These are phyloP conservation scores for Hecatera dysodea DNA, from an alignment of 2,888 invertebrate genomes.

Conservation along the genomic window DNA sequence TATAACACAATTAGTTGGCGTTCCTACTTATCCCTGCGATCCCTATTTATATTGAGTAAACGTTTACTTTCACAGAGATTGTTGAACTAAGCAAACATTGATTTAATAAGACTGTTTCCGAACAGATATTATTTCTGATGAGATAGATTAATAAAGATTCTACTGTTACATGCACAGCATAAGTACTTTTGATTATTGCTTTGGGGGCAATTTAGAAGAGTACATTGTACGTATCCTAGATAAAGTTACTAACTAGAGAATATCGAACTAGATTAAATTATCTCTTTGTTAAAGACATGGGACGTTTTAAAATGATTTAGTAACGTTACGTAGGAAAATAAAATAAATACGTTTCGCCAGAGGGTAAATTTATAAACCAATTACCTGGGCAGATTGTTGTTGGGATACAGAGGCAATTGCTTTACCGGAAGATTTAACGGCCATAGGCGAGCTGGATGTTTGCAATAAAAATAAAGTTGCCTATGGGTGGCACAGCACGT, in stretches of 20 bases:
- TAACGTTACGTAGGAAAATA: background rate
- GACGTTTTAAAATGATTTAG: background rate
- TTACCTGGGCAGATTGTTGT: constrained; percentile 37
- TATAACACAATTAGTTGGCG: constrained; percentile 25
- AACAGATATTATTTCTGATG: constrained; percentile 9
- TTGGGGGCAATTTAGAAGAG: background rate
- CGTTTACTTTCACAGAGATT: constrained; percentile 38
- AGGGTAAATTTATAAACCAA: constrained; percentile 18
- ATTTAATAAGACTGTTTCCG: constrained; percentile 11
- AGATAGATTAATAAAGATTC: background rate
- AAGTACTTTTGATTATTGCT: background rate
- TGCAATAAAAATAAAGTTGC: constrained; percentile 35
- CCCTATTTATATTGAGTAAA: constrained; percentile 28
- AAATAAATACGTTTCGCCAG: constrained; percentile 17
- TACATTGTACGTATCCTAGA: background rate
- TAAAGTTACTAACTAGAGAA: background rate
- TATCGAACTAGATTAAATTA: background rate
- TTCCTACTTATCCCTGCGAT: constrained; percentile 15
- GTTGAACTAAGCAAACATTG: constrained; percentile 26
- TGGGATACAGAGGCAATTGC: constrained; percentile 31
- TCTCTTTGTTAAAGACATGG: too few species aligned
- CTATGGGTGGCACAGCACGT: constrained; percentile 8
- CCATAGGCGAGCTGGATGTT: constrained; percentile 16
- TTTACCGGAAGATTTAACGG: constrained; percentile 37
- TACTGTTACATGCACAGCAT: background rate